Conservation (phyloP, 2,113 vertebrate species). For the Sceloporus undulatus region DNA sequence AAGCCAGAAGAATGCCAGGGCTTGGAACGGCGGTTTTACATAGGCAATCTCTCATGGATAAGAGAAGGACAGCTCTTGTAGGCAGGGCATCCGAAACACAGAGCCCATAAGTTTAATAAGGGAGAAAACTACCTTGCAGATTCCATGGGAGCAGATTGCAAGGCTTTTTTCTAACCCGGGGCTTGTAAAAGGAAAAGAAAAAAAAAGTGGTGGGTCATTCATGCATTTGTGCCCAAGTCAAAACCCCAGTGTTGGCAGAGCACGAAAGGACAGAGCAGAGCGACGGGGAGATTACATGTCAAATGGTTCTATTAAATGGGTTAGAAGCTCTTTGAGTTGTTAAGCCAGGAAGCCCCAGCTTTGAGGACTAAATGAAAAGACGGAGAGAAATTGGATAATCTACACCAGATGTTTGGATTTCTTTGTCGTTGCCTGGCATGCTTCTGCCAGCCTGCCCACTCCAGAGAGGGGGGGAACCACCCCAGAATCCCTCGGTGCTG, state of each 20-base stretch:
- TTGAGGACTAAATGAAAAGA: slow-evolving; percentile 43
- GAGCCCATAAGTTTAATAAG: too few species aligned
- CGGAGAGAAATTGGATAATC: slow-evolving; percentile 58
- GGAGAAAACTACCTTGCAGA: neutral
- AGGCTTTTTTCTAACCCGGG: neutral
- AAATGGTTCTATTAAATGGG: slow-evolving; percentile 13
- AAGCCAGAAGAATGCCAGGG: too few species aligned
- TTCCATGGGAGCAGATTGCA: neutral
- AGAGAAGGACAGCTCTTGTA: too few species aligned
- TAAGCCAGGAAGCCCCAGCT: neutral
- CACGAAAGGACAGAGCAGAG: neutral
- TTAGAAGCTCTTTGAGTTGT: slow-evolving; percentile 25
- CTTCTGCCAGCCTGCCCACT: slow-evolving; percentile 32
- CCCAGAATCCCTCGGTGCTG: neutral
- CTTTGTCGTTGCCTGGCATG: slow-evolving; percentile 7
- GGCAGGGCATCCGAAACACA: too few species aligned
- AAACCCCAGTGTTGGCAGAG: neutral
- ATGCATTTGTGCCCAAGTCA: neutral
- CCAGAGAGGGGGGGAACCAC: neutral
- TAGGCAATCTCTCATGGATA: too few species aligned
- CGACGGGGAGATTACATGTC: neutral
- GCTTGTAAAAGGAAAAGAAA: accelerated
- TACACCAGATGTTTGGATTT: slow-evolving; percentile 56
- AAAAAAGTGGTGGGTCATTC: neutral
- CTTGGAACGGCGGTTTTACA: too few species aligned